These are phyloP conservation scores for Zelleria hepariella DNA, from an alignment of 2,888 invertebrate species.

Conservation along the genomic window DNA sequence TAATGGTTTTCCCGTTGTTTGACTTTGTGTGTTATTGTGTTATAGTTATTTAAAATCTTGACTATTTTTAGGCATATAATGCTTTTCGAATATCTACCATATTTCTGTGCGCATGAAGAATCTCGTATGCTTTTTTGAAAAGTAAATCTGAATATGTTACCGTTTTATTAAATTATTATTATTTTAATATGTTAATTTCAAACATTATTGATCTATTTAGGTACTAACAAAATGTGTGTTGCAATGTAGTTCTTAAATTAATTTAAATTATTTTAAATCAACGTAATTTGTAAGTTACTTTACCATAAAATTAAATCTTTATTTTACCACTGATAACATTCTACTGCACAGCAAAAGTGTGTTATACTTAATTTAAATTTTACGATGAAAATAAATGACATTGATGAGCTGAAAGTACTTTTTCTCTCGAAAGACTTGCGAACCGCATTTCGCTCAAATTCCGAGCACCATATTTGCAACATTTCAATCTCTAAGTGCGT, in stretches of 20 bases:
- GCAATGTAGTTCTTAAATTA: neutral
- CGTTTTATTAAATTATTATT: neutral
- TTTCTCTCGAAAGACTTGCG: neutral
- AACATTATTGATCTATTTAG: neutral
- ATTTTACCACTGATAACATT: too few species aligned
- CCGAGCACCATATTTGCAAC: neutral
- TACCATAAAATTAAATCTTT: too few species aligned
- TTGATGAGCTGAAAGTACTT: neutral
- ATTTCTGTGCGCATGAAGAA: neutral
- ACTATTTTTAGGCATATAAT: neutral
- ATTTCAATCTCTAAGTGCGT: neutral
- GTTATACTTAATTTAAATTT: neutral
- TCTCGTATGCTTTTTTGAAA: neutral
- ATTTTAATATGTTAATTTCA: neutral
- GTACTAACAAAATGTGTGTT: neutral
- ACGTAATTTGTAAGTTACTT: neutral
- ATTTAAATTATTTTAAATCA: neutral
- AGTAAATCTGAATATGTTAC: neutral
- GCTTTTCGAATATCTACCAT: neutral
- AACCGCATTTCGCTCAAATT: neutral
- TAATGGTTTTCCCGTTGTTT: too few species aligned
- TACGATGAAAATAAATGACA: neutral
- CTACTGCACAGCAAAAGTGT: neutral
- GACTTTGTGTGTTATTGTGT: too few species aligned
- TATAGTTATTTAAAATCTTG: too few species aligned